Base-by-base conservation (phyloP, 2,797 vertebrate species). In the Microcaecilia unicolor region DNA sequence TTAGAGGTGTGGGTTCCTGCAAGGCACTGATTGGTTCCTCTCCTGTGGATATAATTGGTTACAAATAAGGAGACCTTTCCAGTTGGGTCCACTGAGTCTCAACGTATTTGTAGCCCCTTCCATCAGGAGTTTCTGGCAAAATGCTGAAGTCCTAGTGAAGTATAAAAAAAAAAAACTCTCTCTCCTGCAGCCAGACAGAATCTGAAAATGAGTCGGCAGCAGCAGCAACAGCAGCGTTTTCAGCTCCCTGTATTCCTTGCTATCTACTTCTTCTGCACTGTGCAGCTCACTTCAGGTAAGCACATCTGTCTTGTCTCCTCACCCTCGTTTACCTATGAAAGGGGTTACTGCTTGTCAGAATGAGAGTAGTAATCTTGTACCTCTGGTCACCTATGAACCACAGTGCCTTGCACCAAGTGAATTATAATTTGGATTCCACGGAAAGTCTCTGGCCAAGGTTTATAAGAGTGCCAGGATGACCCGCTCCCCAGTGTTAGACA, bases 241-340 rank as follows among this genome's bases (percentile, higher is more conserved):
- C 41, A 36, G 0, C 34, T 53, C 9, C 21, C 33, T 12, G 27
- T 20, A 9, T 6, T 58, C 24, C 25, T 75, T 41, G 19, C 32
- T 26, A n/a, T 68, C 44, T 71, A 23, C 55, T 74, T 58, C 26
- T 25, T 70, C 39, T 69, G 58, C 28, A 11, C 42, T 22, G 28
- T 57, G 6, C 64, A 46, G 21, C 27, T 57, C 15, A 27, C 33
- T 7, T 49, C 70, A 58, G 73, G 73, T 79, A 67, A 57, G 37
- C 24, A 8, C 9, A 10, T n/a, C n/a, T n/a, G n/a, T n/a, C n/a
- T n/a, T n/a, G n/a, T n/a, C n/a, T n/a, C n/a, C n/a, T n/a, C n/a
- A n/a, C n/a, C n/a, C n/a, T n/a, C n/a, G n/a, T n/a, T n/a, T n/a
- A n/a, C n/a, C n/a, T n/a, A n/a, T n/a, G n/a, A n/a, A n/a, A n/a